phyloP scores from a whole-genome alignment of 2,113 vertebrate genomes.

The Catharus bicknelli region DNA sequence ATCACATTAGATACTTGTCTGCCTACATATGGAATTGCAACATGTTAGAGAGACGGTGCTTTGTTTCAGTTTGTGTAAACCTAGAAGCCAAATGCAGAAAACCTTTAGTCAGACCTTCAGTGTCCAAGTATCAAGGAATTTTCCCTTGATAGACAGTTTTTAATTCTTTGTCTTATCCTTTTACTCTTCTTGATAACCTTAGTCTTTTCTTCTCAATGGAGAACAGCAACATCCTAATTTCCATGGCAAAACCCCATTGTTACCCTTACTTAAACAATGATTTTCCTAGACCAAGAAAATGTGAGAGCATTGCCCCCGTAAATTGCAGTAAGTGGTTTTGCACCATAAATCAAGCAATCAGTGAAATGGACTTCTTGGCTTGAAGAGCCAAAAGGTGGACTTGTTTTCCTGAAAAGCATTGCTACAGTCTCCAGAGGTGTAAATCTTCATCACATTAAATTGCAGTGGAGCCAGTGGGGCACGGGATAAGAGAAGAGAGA shows the following conservation, averaged over 20 bases:
- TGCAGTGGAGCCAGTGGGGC: not conserved
- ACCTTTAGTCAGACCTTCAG: not conserved
- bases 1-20: not conserved
- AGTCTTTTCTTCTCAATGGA: not conserved
- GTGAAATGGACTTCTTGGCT: slow-evolving; percentile 49
- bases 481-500: not conserved
- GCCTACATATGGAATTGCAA: not conserved
- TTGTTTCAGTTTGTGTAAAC: not conserved
- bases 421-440: not conserved
- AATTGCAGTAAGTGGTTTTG: slow-evolving; percentile 50
- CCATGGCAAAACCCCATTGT: not conserved
- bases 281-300: not conserved
- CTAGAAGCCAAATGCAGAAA: not conserved
- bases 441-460: slow-evolving; percentile 25
- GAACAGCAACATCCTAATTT: not conserved
- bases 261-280: not conserved
- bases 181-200: not conserved
- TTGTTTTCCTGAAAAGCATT: slow-evolving; percentile 22
- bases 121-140: not conserved
- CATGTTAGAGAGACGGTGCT: not conserved
- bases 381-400: slow-evolving; percentile 16
- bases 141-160: not conserved
- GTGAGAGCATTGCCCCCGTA: not conserved
- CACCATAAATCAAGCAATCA: slow-evolving; percentile 48
- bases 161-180: not conserved